phyloP scores from a whole-genome alignment of 2,797 vertebrate genomes.

The Odontamblyopus lacepedii region DNA sequence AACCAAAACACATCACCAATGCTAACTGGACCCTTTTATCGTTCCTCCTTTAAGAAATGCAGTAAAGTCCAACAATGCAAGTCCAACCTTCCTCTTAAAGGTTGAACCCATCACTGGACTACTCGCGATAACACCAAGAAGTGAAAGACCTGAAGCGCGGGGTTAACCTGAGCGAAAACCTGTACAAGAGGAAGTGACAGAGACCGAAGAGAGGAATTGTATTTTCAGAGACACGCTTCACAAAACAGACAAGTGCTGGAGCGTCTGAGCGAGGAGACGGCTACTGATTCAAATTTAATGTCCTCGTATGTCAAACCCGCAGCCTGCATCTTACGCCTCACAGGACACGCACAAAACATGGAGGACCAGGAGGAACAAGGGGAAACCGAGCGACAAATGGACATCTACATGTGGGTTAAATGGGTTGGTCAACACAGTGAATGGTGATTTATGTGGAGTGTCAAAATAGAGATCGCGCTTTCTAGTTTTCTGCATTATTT shows the following conservation, averaged over 20 bases:
- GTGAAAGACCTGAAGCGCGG: conserved; percentile 8
- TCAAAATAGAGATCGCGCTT: background rate
- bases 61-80: background rate
- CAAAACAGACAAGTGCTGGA: conserved; percentile 61
- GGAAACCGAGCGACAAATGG: background rate
- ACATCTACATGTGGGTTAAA: background rate
- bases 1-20: background rate
- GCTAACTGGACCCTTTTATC: background rate
- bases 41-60: background rate
- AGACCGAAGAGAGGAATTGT: conserved; percentile 57
- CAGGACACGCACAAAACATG: conserved; percentile 43
- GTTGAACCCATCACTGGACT: background rate
- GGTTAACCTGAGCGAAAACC: conserved; percentile 19
- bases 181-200: conserved; percentile 47
- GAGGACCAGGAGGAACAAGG: background rate
- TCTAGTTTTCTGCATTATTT: background rate
- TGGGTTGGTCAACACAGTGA: background rate
- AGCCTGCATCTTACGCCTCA: conserved; percentile 35
- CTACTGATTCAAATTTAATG: conserved; percentile 72
- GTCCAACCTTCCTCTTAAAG: background rate
- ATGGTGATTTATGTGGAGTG: background rate
- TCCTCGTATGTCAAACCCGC: conserved; percentile 68
- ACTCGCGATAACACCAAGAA: background rate
- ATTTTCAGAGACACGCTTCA: conserved; percentile 60
- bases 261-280: conserved; percentile 56